These are phyloP conservation scores for Sarcophaga bullata DNA, from an alignment of 1,140 invertebrate species.

Conservation along the genomic window DNA sequence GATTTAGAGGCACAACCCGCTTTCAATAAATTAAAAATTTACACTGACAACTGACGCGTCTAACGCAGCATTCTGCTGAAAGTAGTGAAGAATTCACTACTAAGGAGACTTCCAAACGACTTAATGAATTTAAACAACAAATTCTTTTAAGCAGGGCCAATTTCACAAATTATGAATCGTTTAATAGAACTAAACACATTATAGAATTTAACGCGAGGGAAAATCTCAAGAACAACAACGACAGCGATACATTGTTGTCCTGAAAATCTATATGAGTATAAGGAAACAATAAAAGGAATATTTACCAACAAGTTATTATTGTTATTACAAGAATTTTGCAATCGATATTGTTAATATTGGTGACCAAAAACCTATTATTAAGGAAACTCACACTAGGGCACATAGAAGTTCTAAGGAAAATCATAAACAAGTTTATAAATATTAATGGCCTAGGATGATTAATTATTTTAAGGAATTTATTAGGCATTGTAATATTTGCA, in stretches of 20 bases:
- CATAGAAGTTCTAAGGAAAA: conserved; percentile 43
- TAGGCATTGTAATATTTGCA: conserved; percentile 40
- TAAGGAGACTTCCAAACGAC: neutral
- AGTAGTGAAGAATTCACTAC: too few species aligned
- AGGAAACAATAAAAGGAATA: conserved; percentile 20
- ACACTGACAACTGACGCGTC: conserved; percentile 54
- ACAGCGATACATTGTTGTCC: conserved; percentile 17
- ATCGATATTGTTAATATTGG: conserved; percentile 24
- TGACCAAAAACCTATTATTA: too few species aligned
- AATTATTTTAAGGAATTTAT: conserved; percentile 43
- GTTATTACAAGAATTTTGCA: conserved; percentile 1
- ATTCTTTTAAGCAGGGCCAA: conserved; percentile 27
- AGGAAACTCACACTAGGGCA: conserved; percentile 39
- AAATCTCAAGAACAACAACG: neutral
- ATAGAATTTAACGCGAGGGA: too few species aligned
- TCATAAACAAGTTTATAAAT: conserved; percentile 38
- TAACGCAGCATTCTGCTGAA: too few species aligned
- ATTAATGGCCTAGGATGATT: conserved; percentile 41
- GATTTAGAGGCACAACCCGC: conserved; percentile 47
- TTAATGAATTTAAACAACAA: conserved; percentile 37
- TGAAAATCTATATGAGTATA: conserved; percentile 38
- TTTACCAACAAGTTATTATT: conserved; percentile 27
- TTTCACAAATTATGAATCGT: conserved; percentile 12
- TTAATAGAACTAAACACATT: conserved; percentile 30
- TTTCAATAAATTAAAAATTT: conserved; percentile 63